Conservation (phyloP, 1,140 invertebrate genomes). For the Trichonephila clavata region DNA sequence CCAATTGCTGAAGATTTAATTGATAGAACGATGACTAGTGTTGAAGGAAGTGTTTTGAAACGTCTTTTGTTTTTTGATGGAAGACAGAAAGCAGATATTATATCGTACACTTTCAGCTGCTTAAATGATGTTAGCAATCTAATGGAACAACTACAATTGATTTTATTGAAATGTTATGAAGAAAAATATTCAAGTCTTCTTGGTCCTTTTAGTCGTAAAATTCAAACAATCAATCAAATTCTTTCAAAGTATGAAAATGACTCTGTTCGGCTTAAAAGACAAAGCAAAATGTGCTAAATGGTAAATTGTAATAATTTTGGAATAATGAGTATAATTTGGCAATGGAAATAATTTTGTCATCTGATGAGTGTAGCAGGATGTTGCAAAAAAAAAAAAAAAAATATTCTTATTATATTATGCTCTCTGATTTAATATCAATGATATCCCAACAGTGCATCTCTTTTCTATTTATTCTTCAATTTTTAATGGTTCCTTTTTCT, state of each 20-base stretch:
- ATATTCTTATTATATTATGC: no score
- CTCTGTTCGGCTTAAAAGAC: no score
- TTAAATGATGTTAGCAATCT: not conserved
- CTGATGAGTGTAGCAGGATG: no score
- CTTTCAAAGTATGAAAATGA: not conserved
- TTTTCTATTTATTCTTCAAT: no score
- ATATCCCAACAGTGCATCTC: no score
- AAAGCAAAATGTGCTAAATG: no score
- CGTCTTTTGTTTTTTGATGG: not conserved
- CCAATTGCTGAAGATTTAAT: not conserved
- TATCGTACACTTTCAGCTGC: not conserved
- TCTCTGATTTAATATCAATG: no score
- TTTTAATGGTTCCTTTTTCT: no score
- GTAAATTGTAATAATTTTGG: no score
- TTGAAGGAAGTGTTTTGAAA: not conserved
- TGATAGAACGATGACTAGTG: not conserved
- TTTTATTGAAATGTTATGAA: not conserved
- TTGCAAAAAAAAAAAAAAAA: no score
- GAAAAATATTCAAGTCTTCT: not conserved
- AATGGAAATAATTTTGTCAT: no score
- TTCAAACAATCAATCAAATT: not conserved
- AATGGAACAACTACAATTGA: not conserved
- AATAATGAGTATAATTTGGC: no score
- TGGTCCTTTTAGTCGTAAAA: not conserved
- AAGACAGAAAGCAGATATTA: not conserved